These are phyloP conservation scores for Burhinus bistriatus DNA, from an alignment of 2,113 vertebrate species.

Conservation along the genomic window DNA sequence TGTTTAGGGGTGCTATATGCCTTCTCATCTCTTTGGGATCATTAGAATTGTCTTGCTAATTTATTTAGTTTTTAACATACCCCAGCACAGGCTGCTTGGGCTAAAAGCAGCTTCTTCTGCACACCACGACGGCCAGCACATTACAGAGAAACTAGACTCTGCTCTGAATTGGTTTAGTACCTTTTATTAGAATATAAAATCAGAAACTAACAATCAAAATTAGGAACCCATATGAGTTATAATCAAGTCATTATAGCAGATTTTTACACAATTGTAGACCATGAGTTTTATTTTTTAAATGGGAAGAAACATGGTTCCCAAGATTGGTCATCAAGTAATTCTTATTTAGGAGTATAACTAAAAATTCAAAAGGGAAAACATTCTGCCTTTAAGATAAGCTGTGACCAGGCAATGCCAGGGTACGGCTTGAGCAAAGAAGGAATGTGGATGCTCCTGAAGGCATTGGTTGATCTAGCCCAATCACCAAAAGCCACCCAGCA, in stretches of 20 bases:
- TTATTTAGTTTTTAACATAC: neutral
- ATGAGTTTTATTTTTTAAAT: neutral
- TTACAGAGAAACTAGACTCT: neutral
- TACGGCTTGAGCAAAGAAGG: neutral
- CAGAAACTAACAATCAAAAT: neutral
- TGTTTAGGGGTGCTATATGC: neutral
- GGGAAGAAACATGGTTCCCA: neutral
- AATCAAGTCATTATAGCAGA: neutral
- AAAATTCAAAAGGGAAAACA: neutral
- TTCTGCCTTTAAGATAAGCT: neutral
- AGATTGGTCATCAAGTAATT: neutral
- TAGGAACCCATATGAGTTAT: neutral
- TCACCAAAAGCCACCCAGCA: neutral
- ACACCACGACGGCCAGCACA: neutral
- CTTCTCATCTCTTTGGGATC: neutral
- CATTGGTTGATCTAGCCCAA: neutral
- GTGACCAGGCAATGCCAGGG: neutral
- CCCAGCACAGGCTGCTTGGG: accelerated
- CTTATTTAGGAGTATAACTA: neutral
- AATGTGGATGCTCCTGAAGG: neutral
- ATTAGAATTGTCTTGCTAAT: neutral
- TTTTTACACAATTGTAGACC: neutral
- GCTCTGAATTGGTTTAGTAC: neutral
- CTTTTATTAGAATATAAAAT: neutral
- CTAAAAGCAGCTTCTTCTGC: neutral